Percentiles rank a stretch among this genome's conserved stretches.
phyloP scores from a whole-genome alignment of 1,140 invertebrate species.

The Armadillidium nasatum region DNA sequence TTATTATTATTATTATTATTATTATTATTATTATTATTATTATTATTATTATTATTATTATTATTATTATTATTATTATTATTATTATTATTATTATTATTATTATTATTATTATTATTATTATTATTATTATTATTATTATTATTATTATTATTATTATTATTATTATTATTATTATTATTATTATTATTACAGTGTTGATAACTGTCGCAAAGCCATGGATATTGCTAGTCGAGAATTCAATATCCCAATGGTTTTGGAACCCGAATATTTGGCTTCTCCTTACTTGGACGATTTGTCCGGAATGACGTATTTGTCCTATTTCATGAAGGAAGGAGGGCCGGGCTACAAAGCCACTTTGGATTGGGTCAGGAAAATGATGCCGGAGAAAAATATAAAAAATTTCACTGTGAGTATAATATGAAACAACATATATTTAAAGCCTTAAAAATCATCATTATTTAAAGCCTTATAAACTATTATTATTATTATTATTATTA shows the following conservation, averaged over 20 bases:
- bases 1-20: too few relatives aligned
- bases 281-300: conserved; percentile 94
- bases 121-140: conserved; percentile 26
- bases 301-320: conserved; percentile 96
- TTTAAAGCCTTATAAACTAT: too few relatives aligned
- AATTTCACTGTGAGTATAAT: conserved; percentile 92
- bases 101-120: too few relatives aligned
- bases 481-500: too few relatives aligned
- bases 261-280: conserved; percentile 91
- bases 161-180: conserved; percentile 34
- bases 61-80: too few relatives aligned
- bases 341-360: conserved; percentile 88
- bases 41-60: too few relatives aligned
- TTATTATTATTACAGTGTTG: conserved; percentile 67
- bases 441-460: too few relatives aligned
- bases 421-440: too few relatives aligned
- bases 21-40: too few relatives aligned
- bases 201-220: conserved; percentile 90
- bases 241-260: conserved; percentile 86
- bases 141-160: conserved; percentile 16
- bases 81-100: too few relatives aligned
- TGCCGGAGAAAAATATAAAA: conserved; percentile 66
- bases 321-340: conserved; percentile 95
- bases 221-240: conserved; percentile 81
- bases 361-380: conserved; percentile 80